Evolutionary conservation across 2,797 vertebrate genomes (phyloP).

Genomic region (Tiaroga cobitis): DNA sequence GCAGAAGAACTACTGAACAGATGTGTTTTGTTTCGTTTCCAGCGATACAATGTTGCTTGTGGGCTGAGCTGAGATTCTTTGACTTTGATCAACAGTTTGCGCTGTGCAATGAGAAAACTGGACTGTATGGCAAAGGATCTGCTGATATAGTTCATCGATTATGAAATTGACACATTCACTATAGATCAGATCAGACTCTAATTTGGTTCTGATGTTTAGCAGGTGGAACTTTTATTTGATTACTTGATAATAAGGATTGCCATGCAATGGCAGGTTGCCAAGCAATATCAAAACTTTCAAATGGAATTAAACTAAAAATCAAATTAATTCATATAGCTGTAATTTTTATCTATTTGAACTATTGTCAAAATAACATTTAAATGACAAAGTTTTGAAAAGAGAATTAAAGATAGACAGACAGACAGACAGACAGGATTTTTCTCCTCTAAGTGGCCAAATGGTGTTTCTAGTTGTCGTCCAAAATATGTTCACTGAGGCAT

Average conservation of each 20-base stretch:
- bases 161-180: neutral
- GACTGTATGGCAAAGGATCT: constrained; percentile 38
- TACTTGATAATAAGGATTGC: neutral
- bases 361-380: neutral
- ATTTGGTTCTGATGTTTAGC: constrained; percentile 18
- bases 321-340: neutral
- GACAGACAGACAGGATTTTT: constrained; percentile 60
- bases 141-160: constrained; percentile 2
- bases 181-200: neutral
- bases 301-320: neutral
- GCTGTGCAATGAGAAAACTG: constrained; percentile 67
- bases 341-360: neutral
- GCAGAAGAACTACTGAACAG: neutral
- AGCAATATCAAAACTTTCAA: neutral
- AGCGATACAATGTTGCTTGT: constrained; percentile 44
- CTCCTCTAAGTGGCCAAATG: constrained; percentile 75
- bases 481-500: constrained; percentile 68
- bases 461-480: constrained; percentile 79
- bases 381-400: neutral
- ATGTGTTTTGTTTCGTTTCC: constrained; percentile 9
- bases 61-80: constrained; percentile 52
- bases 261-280: neutral
- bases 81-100: constrained; percentile 63
- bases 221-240: neutral
- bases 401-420: neutral